These are phyloP conservation scores for Ectropis grisescens DNA, from an alignment of 1,140 invertebrate species.

Conservation along the genomic window DNA sequence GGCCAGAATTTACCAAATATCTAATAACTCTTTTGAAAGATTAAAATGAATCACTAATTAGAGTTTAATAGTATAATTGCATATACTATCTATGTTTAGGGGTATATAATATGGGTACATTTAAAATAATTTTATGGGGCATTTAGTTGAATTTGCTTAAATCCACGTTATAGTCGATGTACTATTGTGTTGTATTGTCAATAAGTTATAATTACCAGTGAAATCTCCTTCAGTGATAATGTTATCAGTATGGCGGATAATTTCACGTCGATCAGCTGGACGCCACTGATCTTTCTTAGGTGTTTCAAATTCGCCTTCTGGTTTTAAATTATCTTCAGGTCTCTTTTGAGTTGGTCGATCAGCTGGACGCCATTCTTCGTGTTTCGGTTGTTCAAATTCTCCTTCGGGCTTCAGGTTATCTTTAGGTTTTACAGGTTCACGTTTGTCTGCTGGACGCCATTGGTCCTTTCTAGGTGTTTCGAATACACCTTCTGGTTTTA, in stretches of 20 bases:
- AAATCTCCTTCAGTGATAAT: slow-evolving; percentile 73
- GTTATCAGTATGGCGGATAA: slow-evolving; percentile 74
- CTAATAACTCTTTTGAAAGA: no score
- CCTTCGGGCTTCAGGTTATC: slow-evolving; percentile 52
- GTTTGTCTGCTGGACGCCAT: slow-evolving; percentile 60
- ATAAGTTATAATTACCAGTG: slow-evolving; percentile 47
- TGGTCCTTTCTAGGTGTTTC: slow-evolving; percentile 51
- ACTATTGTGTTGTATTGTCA: no score
- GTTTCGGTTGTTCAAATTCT: slow-evolving; percentile 53
- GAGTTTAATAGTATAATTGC: no score
- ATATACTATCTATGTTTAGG: no score
- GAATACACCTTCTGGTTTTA: slow-evolving; percentile 78
- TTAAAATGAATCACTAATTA: no score
- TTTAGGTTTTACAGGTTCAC: slow-evolving; percentile 28
- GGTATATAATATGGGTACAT: no score
- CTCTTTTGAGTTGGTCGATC: slow-evolving; percentile 70
- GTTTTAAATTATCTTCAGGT: slow-evolving; percentile 71
- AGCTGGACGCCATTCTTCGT: slow-evolving; percentile 69
- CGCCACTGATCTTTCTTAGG: not conserved
- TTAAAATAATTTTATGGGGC: no score
- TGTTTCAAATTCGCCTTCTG: slow-evolving; percentile 60
- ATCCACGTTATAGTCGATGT: no score
- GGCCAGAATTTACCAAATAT: no score
- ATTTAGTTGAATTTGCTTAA: no score
- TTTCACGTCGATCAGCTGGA: slow-evolving; percentile 60